These are phyloP conservation scores for Pandemis corylana DNA, from an alignment of 2,888 invertebrate species.

Conservation along the genomic window DNA sequence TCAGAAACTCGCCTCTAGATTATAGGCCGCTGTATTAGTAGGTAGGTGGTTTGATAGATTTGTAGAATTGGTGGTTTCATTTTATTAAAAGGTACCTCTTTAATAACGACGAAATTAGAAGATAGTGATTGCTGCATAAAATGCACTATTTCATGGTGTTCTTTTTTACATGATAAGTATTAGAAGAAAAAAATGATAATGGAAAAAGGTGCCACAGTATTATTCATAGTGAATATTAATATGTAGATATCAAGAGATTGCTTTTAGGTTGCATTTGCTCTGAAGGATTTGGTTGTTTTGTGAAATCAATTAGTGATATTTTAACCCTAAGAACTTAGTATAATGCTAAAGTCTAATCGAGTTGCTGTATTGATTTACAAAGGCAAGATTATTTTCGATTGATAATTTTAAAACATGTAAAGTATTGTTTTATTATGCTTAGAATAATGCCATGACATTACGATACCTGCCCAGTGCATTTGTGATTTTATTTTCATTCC, in stretches of 20 bases:
- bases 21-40: conserved; percentile 49
- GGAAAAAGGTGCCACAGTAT: neutral
- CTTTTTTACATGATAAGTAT: neutral
- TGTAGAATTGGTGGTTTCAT: neutral
- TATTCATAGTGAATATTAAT: neutral
- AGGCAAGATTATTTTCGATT: neutral
- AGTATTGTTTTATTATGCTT: neutral
- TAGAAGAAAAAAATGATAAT: neutral
- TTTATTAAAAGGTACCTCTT: neutral
- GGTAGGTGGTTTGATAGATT: neutral
- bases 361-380: conserved; percentile 14
- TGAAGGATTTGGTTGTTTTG: neutral
- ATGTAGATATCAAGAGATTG: neutral
- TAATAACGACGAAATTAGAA: neutral
- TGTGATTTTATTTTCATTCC: conserved; percentile 14
- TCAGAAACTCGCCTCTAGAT: conserved; percentile 51
- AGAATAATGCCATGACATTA: neutral
- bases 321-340: conserved; percentile 5
- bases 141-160: neutral
- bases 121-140: too few species aligned
- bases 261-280: neutral
- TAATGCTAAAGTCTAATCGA: conserved; percentile 8
- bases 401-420: neutral
- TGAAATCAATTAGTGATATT: conserved; percentile 25
- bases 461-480: neutral